These are phyloP conservation scores for Malurus leucopterus DNA, from an alignment of 2,797 vertebrate species.

Conservation along the genomic window DNA sequence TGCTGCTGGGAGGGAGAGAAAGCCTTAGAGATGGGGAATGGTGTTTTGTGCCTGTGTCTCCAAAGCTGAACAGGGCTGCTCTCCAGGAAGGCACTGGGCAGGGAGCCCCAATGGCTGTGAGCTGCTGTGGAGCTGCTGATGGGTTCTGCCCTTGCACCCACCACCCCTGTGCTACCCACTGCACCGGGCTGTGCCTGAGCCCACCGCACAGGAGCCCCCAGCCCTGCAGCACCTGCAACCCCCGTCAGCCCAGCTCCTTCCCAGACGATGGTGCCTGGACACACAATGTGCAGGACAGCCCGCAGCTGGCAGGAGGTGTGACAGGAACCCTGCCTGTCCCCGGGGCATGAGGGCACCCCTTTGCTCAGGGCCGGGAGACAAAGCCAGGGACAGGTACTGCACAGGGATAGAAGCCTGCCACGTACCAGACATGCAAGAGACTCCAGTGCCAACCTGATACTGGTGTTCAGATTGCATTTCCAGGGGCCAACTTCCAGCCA, in stretches of 20 bases:
- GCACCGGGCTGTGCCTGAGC: neutral
- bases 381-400: neutral
- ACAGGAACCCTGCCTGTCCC: neutral
- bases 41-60: neutral
- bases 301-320: neutral
- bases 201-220: neutral
- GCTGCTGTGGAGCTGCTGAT: neutral
- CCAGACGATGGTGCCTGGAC: fast-evolving
- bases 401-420: neutral
- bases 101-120: neutral
- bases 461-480: neutral
- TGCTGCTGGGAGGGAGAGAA: neutral
- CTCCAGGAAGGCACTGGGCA: fast-evolving
- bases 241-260: neutral
- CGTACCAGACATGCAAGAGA: fast-evolving
- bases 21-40: neutral
- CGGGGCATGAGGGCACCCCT: neutral
- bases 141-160: neutral
- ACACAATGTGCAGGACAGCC: fast-evolving
- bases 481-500: neutral
- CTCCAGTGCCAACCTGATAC: neutral
- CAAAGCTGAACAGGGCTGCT: neutral
- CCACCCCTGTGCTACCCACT: neutral
- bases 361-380: neutral
- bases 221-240: neutral